phyloP scores from a whole-genome alignment of 1,140 invertebrate species.

The Penaeus japonicus region DNA sequence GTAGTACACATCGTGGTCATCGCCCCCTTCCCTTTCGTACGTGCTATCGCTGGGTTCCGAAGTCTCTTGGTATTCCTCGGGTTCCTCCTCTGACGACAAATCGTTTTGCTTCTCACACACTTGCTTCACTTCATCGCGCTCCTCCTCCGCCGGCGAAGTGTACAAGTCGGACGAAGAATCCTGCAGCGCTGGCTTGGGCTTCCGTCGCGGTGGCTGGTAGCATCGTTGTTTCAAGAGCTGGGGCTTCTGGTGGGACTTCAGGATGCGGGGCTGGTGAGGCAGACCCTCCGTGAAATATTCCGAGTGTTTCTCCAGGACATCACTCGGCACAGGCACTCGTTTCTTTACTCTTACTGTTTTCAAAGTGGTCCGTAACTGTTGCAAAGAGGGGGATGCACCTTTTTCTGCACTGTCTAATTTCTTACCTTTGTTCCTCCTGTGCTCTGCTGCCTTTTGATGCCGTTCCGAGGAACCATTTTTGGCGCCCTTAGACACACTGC shows the following conservation, averaged over 20 bases:
- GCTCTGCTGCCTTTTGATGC: not conserved
- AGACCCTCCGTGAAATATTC: constrained; percentile 32
- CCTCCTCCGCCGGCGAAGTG: constrained; percentile 32
- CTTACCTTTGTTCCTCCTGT: not conserved
- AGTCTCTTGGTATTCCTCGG: not conserved
- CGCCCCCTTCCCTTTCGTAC: constrained; percentile 10
- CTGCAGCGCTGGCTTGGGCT: not conserved
- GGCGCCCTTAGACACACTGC: not conserved
- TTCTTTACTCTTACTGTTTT: constrained; percentile 34
- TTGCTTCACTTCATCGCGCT: not conserved
- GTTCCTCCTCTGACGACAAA: not conserved
- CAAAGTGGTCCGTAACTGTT: constrained; percentile 37
- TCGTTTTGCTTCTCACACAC: not conserved
- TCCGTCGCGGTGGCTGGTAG: constrained; percentile 42
- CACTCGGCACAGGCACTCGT: not conserved
- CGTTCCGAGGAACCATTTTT: not conserved
- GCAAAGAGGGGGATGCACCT: not conserved
- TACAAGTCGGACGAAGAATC: not conserved
- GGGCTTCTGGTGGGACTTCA: constrained; percentile 28
- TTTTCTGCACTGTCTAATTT: not conserved
- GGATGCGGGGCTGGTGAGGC: constrained; percentile 35
- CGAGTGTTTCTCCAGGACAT: constrained; percentile 30
- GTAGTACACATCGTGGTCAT: not conserved
- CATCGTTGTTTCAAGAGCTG: constrained; percentile 19
- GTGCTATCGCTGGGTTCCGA: not conserved